Base-by-base conservation (phyloP, 1,140 invertebrate species). In the Pomacea maculata region DNA sequence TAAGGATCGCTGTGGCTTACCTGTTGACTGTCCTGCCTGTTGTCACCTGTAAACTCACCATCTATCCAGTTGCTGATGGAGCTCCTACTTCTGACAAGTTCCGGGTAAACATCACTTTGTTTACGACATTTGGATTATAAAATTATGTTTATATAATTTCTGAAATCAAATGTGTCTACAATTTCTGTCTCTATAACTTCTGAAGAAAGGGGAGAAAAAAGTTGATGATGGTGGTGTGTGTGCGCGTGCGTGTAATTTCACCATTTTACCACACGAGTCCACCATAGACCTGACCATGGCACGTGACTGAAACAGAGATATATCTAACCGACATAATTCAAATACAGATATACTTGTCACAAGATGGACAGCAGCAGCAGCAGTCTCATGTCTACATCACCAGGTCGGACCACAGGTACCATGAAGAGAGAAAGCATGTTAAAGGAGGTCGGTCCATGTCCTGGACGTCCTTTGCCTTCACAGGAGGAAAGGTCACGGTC, bases 391-490 rank as follows among this genome's bases (percentile, higher is more conserved):
- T 67, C 10, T 80, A 80, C 57, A 74, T 80, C 57, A 67, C 52
- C 7, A 54, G 19, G 12, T 80, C 79, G 10, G 70, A 80, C 64
- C 14, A 80, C 29, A 70, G 79, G 14, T 17, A n/a, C 11, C 10
- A 25, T 29, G 45, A 80, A 52, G 12, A 45, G 34, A 45, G 61
- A 14, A 25, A 9, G 4, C 14, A 8, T 19, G 79, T 65, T 10
- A 74, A 75, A 29, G n/a, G 54, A 52, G 57, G 68, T 54, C 67
- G 79, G 10, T 57, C 79, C 25, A 55, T 80, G 34, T 80, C 79
- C 25, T 80, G 71, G 71, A 80, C 79, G 25, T 80, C 79, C 4
- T 80, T 80, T 52, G 72, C 71, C 45, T 80, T 80, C 29, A 75
- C 79, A 14, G 79, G 72, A 21, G 19, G 6, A 19, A 8, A 45